Base-by-base conservation (phyloP, 1,140 invertebrate species). In the Trichogramma pretiosum region DNA sequence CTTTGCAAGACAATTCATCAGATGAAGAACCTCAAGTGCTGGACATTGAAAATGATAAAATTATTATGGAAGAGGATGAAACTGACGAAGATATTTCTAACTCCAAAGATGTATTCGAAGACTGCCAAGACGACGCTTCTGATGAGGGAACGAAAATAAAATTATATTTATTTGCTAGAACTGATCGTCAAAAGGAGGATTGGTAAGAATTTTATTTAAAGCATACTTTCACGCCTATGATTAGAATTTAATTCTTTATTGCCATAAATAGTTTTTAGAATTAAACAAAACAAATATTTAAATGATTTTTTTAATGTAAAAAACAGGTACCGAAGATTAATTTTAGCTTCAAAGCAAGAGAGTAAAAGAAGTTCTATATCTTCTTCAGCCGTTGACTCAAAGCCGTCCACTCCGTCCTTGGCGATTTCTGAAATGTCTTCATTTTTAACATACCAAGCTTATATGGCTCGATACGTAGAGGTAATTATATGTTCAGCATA, bases 161-260 rank as follows among this genome's bases (percentile, higher is more conserved):
- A 66, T 62, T 74, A 14, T 83, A 81, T 59, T 64, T 94, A 40
- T 93, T 94, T 70, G 81, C 87, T 3, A 74, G 90, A 50, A 83
- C 84, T 40, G 82, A 86, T 57, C 70, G 88, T 37, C 87, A 93
- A 56, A 94, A 94, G 65, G 90, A 93, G 70, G 82, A 91, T 56
- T 94, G 91, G 90, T 89, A 74, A 65, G 24, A 47, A 44, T 32
- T 22, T 23, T 32, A 37, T 33, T 19, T 16, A 46, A 33, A n/a
- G n/a, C n/a, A 5, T 39, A n/a, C 10, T 17, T 39, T 10, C 23
- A 39, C 21, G 26, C 13, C 26, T 30, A 9, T 48, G 34, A 32
- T 33, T 5, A 17, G 33, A n/a, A 5, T 3, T 21, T 36, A 10
- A 21, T 40, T 33, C 26, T 13, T 41, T 22, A 40, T 48, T 30